Evolutionary conservation across 2,888 invertebrate genomes (phyloP).

Genomic region (Heliconius cydno): DNA sequence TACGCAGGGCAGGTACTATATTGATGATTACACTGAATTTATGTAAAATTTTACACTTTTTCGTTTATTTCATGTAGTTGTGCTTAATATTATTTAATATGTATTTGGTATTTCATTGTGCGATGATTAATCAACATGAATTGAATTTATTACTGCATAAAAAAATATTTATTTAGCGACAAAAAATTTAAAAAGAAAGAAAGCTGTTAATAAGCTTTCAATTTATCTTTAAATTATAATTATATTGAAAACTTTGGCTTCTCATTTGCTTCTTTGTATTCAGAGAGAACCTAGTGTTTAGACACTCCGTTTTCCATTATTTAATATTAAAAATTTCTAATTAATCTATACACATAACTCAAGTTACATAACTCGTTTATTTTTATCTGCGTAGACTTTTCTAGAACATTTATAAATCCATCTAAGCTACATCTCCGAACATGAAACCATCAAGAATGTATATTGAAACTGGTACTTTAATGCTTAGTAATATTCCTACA

Average conservation of each 20-base stretch:
- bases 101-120: too few species aligned
- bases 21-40: background rate
- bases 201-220: too few species aligned
- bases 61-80: background rate
- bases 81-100: background rate
- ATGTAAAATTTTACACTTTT: background rate
- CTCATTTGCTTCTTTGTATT: too few species aligned
- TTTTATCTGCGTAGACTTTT: background rate
- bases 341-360: background rate
- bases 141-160: too few species aligned
- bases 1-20: background rate
- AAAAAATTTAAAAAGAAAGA: too few species aligned
- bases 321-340: background rate
- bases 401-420: conserved; percentile 5
- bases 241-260: too few species aligned
- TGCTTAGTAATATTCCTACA: conserved; percentile 29
- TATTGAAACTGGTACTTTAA: conserved; percentile 24
- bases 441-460: conserved; percentile 18
- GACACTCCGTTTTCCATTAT: too few species aligned
- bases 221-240: too few species aligned
- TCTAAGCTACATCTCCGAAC: conserved; percentile 13
- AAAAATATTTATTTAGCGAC: too few species aligned
- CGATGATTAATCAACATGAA: too few species aligned
- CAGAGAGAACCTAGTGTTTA: too few species aligned
- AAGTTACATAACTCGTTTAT: background rate